A percentile compares a stretch with the other conserved stretches of the same genome.
Conservation (phyloP, 2,888 invertebrate species). For the Electrophaes corylata region DNA sequence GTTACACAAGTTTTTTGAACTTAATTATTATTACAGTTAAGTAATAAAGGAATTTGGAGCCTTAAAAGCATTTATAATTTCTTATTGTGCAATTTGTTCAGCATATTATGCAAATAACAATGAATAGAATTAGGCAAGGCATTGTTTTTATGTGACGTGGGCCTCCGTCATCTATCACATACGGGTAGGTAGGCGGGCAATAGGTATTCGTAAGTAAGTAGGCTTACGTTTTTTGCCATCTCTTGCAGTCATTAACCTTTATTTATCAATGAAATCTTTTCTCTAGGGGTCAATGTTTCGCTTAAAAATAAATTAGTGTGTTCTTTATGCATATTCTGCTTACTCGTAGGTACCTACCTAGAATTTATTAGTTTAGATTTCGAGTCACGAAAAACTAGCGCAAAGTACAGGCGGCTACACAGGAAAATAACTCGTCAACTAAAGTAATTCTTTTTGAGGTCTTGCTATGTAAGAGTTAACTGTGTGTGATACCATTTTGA, state of each 20-base stretch:
- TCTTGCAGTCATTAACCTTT: constrained; percentile 19
- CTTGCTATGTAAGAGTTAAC: too few relatives aligned
- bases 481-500: too few relatives aligned
- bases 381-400: background rate
- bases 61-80: background rate
- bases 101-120: background rate
- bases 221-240: constrained; percentile 11
- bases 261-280: constrained; percentile 13
- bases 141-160: constrained; percentile 1
- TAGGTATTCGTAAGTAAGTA: background rate
- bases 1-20: too few relatives aligned
- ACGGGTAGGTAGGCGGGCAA: background rate
- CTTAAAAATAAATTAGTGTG: background rate
- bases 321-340: background rate
- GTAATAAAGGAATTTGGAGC: background rate
- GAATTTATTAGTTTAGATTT: background rate
- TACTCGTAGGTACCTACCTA: background rate
- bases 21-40: too few relatives aligned
- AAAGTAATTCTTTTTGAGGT: too few relatives aligned
- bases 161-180: background rate
- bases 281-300: constrained; percentile 12
- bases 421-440: too few relatives aligned
- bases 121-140: background rate
- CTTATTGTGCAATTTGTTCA: background rate
- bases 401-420: too few relatives aligned